These are phyloP conservation scores for Andrena fulva DNA, from an alignment of 2,888 invertebrate species.

Conservation along the genomic window DNA sequence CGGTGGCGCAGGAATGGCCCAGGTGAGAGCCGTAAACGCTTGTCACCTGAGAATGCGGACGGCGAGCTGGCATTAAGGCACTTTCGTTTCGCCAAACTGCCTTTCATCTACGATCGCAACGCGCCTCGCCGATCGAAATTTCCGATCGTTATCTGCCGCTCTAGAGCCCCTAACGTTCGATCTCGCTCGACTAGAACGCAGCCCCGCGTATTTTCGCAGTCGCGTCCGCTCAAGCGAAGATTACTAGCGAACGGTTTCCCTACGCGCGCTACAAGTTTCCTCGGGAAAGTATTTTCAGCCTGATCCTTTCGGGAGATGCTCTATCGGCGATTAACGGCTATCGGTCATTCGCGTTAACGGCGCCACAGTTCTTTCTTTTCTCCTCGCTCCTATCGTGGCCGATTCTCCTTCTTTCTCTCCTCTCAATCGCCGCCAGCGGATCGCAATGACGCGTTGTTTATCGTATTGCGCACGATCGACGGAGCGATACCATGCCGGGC, in stretches of 20 bases:
- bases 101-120: slow-evolving; percentile 22
- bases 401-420: background rate
- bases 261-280: background rate
- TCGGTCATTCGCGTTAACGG: slow-evolving; percentile 45
- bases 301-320: slow-evolving; percentile 36
- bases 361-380: slow-evolving; percentile 31
- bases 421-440: slow-evolving; percentile 15
- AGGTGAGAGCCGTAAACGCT: slow-evolving; percentile 66
- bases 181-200: background rate
- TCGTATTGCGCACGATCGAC: slow-evolving; percentile 25
- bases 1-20: slow-evolving; percentile 59
- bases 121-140: slow-evolving; percentile 1
- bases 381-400: background rate
- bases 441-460: slow-evolving; percentile 21
- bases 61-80: slow-evolving; percentile 44
- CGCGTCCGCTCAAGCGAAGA: background rate
- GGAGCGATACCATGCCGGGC: background rate
- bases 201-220: background rate
- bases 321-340: slow-evolving; percentile 40
- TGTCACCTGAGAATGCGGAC: slow-evolving; percentile 71
- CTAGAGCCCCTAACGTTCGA: background rate
- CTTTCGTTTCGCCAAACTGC: slow-evolving; percentile 48
- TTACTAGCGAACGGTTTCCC: background rate
- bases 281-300: slow-evolving; percentile 12
- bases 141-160: slow-evolving; percentile 3